Base-by-base conservation (phyloP, 2,888 invertebrate species). In the Orchesella flavescens region DNA sequence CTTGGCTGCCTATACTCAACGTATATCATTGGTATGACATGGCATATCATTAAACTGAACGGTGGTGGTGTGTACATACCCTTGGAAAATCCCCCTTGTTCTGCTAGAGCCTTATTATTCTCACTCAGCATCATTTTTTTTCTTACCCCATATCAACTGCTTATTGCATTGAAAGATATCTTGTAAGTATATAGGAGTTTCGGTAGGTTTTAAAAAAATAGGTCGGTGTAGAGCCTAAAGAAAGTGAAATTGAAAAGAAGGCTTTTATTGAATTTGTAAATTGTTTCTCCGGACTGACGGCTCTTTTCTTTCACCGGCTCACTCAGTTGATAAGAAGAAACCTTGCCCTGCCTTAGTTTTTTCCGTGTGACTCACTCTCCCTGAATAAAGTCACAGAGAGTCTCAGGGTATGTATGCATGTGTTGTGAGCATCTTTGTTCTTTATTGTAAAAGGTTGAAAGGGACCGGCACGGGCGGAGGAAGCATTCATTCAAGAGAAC, bases 271-370 rank as follows among this genome's bases (percentile, higher is more conserved):
- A 79, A 79, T 79, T 79, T 79, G 78, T 79, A 79, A 79, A 79
- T 79, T 79, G 78, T 79, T 79, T 79, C 78, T 79, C 78, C 78
- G 78, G 78, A 79, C 78, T 79, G 78, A 79, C 78, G 78, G 78
- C 72, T 79, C 78, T 71, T 55, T 79, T 79, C 78, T 79, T 79
- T 79, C 78, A 79, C 78, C 78, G 78, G 71, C 72, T 72, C 68
- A 66, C 66, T 76, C 65, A 43, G 53, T 78, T 79, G 78, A 72
- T 71, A 78, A 79, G 63, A 78, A 79, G 63, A 19, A 17, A 44
- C 46, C 53, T 69, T 65, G 46, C 19, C 49, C 17, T 23, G 15
- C 17, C 53, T 53, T 53, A 15, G n/a, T 53, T 17, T 53, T 17
- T 53, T 53, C 53, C 15, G n/a, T 53, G 53, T 53, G 15, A 15